Conservation (phyloP, 2,113 vertebrate species). For the Gobiocypris rarus region DNA sequence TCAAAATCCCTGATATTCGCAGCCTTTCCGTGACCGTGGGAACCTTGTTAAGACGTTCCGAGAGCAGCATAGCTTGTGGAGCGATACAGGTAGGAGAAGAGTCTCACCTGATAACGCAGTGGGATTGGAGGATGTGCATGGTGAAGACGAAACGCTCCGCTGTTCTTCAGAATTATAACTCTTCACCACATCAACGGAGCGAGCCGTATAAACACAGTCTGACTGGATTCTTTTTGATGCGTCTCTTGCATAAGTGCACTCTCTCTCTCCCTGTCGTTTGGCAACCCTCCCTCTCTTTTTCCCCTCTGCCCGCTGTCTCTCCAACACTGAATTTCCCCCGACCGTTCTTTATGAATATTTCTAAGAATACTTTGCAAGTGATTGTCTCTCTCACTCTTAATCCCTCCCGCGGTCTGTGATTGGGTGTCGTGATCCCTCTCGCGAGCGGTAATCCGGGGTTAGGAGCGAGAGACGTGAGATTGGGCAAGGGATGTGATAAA, state of each 20-base stretch:
- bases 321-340: slow-evolving; percentile 18
- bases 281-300: slow-evolving; percentile 28
- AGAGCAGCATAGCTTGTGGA: neutral
- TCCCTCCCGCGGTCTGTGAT: slow-evolving; percentile 26
- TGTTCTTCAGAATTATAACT: slow-evolving; percentile 48
- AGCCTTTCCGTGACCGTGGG: neutral
- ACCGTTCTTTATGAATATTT: slow-evolving; percentile 36
- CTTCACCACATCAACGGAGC: slow-evolving; percentile 57
- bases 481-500: slow-evolving; percentile 22
- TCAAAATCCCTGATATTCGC: neutral
- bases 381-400: slow-evolving; percentile 37
- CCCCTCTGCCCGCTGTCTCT: slow-evolving; percentile 38
- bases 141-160: slow-evolving; percentile 14
- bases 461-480: slow-evolving; percentile 18
- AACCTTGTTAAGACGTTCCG: neutral
- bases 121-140: slow-evolving; percentile 73
- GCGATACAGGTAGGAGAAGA: slow-evolving; percentile 23
- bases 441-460: slow-evolving; percentile 25
- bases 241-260: slow-evolving; percentile 50
- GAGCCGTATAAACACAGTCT: slow-evolving; percentile 54
- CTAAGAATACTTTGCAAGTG: slow-evolving; percentile 42
- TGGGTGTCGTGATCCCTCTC: slow-evolving; percentile 36
- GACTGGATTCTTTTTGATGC: slow-evolving; percentile 42
- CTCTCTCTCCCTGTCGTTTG: slow-evolving; percentile 26
- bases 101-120: slow-evolving; percentile 68